Evolutionary conservation across 2,797 vertebrate genomes (phyloP), one percentile per base, ranked within the genome.

Genomic region (Melanotaenia parkinsoni): DNA sequence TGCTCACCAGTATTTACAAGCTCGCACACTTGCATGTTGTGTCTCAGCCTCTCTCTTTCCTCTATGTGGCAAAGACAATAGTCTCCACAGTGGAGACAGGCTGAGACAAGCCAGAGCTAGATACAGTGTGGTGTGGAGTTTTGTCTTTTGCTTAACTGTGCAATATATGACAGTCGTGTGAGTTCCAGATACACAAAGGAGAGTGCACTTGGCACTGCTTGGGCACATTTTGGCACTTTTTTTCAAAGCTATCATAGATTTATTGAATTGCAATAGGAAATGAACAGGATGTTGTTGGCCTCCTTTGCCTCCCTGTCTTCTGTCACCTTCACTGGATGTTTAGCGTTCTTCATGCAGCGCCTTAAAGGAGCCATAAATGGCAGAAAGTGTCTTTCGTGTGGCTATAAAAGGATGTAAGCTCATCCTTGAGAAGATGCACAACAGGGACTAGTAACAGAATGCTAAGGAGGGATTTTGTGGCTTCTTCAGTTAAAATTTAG

Each of bases 401-500:
- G 81, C 94, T 94, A 93, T 94, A 95, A 95, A 95, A 93, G 94
- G 94, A 91, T 30, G 80, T 37, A 63, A 47, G 78, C 74, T 63
- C 74, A 57, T 76, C 71, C 20, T 84, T 38, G 68, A 73, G 86
- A 84, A 77, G 80, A 78, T 93, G 92, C 90, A 92, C 3, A 58
- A 73, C 68, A 63, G 64, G 72, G 74, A 79, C 5, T 4, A 82
- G 72, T 74, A 76, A 64, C 75, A 71, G 60, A 58, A 50, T 65
- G 53, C 78, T 56, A 60, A 72, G 76, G 70, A 74, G 51, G 61
- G 72, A 82, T 79, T 81, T 86, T 65, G 87, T 82, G 74, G 81
- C 85, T 72, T 83, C 84, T 66, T 74, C 74, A 59, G 67, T 67
- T 75, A 73, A 78, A 74, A 76, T 74, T 63, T 71, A 51, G 72